Base-by-base conservation (phyloP, 2,888 invertebrate genomes). In the Altica lythri region DNA sequence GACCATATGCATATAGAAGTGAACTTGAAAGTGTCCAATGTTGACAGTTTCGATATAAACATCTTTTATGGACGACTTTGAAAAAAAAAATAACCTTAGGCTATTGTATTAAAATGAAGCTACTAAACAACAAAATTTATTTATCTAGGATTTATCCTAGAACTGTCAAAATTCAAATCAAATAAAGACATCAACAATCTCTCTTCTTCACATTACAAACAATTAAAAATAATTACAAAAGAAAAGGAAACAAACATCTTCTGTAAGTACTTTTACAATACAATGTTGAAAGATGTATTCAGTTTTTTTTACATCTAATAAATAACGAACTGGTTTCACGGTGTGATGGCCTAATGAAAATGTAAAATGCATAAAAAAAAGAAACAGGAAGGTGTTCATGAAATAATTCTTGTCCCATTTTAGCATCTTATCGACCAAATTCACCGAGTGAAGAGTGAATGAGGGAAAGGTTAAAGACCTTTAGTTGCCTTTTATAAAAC, bases 401-500 rank as follows among this genome's bases (percentile, higher is more conserved):
- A 46, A 52, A 45, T 52, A 45, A 52, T 47, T 47, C 51, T 46
- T 40, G 55, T 45, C 48, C 37, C 22, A 42, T 53, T 53, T 48
- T 43, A 43, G 22, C 34, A 10, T 37, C 35, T 48, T 48, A 53
- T 53, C 48, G 47, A 51, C 42, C 46, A 46, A 44, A 54, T 25
- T 45, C 35, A n/a, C 3, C 18, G 22, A 8, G 2, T n/a, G 29
- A n/a, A 40, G 30, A 42, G 40, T 34, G 45, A 55, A 55, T 55
- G 47, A 46, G 35, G 29, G 25, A 47, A 42, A 22, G 55, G 46
- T 51, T 42, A 46, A 37, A 25, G 55, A 55, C 55, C 55, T 46
- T 42, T 35, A 18, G 25, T 51, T 30, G 51, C 51, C 55, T 55
- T 50, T 46, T 43, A 51, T 46, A 47, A 55, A 51, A 55, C 55